Conservation (phyloP, 2,888 invertebrate genomes). For the Drosophila anomalata region DNA sequence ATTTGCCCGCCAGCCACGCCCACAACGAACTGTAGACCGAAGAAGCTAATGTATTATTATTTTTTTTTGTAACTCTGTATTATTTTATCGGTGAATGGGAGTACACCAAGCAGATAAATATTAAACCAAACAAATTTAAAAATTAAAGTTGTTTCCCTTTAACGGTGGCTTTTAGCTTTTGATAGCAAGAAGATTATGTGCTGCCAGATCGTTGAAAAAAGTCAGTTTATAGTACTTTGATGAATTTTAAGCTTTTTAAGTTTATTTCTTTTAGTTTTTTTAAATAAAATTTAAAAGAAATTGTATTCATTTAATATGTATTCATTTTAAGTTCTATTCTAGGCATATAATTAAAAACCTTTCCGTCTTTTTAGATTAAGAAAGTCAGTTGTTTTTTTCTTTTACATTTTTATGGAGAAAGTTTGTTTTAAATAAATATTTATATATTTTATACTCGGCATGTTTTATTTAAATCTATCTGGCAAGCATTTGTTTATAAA, state of each 20-base stretch:
- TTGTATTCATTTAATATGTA: too few species aligned
- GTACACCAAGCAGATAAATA: background rate
- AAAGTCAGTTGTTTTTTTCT: too few species aligned
- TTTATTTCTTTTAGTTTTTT: background rate
- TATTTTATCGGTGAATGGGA: background rate
- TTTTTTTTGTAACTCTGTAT: background rate
- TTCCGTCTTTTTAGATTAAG: too few species aligned
- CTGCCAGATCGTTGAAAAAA: constrained; percentile 10
- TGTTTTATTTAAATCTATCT: background rate
- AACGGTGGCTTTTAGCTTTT: constrained; percentile 15
- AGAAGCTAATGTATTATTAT: constrained; percentile 2
- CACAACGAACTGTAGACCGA: constrained; percentile 56
- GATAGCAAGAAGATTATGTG: background rate
- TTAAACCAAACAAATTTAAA: background rate
- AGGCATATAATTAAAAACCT: too few species aligned
- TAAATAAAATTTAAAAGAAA: too few species aligned
- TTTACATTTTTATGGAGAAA: too few species aligned
- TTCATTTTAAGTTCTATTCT: too few species aligned
- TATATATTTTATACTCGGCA: too few species aligned
- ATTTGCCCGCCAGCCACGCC: constrained; percentile 68
- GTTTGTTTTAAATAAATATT: too few species aligned
- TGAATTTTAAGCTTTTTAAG: background rate
- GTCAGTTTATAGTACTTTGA: background rate
- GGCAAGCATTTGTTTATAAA: background rate
- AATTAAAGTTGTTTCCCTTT: background rate